These are phyloP conservation scores for Hipposideros armiger DNA, from an alignment of 2,113 vertebrate species.

Conservation along the genomic window DNA sequence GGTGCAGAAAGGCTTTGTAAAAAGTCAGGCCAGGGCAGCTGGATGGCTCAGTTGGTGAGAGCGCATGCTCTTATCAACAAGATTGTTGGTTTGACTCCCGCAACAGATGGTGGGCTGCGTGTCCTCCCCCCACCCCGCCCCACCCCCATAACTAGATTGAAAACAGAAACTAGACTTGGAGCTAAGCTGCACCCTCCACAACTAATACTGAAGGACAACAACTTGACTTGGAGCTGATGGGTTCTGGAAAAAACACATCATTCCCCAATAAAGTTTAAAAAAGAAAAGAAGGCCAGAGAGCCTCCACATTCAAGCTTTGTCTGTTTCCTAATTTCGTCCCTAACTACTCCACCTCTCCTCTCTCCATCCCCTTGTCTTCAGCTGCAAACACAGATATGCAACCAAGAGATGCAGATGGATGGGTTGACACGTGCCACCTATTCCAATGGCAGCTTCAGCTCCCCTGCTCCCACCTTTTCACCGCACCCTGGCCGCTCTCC, in stretches of 20 bases:
- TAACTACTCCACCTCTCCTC: neutral
- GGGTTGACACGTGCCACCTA: neutral
- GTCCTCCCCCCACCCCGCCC: too few relatives aligned
- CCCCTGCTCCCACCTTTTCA: neutral
- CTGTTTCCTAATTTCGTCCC: neutral
- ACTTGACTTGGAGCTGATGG: too few relatives aligned
- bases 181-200: too few relatives aligned
- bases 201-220: too few relatives aligned
- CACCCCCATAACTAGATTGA: too few relatives aligned
- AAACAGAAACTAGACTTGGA: too few relatives aligned
- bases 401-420: neutral
- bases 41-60: too few relatives aligned
- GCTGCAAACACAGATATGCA: constrained; percentile 39
- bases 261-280: too few relatives aligned
- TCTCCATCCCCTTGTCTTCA: neutral
- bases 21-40: neutral
- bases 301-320: neutral
- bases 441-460: neutral
- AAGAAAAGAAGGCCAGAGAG: neutral
- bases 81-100: too few relatives aligned
- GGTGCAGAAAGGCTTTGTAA: neutral
- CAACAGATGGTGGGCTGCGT: too few relatives aligned
- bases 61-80: too few relatives aligned
- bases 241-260: too few relatives aligned
- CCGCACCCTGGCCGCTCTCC: constrained; percentile 10